These are phyloP conservation scores for Eretmochelys imbricata DNA, from an alignment of 2,113 vertebrate genomes.

Conservation along the genomic window DNA sequence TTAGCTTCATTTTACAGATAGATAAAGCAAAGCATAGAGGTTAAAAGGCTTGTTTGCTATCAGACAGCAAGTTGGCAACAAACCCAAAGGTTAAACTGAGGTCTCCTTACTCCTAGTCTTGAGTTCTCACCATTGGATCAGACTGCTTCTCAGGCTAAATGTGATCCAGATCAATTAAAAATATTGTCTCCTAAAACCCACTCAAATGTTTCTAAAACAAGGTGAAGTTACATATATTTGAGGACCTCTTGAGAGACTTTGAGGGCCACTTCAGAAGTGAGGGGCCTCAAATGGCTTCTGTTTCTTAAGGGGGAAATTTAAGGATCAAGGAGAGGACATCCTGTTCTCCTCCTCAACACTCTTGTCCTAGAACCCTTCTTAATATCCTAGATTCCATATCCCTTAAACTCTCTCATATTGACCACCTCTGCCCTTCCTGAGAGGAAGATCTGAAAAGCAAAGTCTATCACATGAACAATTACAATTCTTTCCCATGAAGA, in stretches of 20 bases:
- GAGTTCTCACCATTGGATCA: neutral
- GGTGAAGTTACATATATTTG: neutral
- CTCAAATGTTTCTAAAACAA: neutral
- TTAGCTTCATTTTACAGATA: neutral
- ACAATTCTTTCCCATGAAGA: neutral
- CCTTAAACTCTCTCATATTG: neutral
- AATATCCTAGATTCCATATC: neutral
- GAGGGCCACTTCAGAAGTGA: neutral
- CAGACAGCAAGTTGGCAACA: neutral
- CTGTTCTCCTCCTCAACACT: neutral
- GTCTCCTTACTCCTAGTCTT: neutral
- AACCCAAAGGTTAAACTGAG: neutral
- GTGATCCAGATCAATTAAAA: neutral
- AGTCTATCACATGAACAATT: neutral
- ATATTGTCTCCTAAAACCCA: neutral
- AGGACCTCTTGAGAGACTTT: neutral
- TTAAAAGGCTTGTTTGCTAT: neutral
- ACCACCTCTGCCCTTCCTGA: fast-evolving
- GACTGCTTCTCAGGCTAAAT: neutral
- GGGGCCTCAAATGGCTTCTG: neutral
- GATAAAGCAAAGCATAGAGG: fast-evolving
- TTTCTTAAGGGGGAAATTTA: neutral
- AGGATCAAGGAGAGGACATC: neutral
- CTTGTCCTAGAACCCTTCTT: neutral
- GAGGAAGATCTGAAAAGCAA: neutral